These are phyloP conservation scores for Nothocercus julius DNA, from an alignment of 2,113 vertebrate genomes.

Conservation along the genomic window DNA sequence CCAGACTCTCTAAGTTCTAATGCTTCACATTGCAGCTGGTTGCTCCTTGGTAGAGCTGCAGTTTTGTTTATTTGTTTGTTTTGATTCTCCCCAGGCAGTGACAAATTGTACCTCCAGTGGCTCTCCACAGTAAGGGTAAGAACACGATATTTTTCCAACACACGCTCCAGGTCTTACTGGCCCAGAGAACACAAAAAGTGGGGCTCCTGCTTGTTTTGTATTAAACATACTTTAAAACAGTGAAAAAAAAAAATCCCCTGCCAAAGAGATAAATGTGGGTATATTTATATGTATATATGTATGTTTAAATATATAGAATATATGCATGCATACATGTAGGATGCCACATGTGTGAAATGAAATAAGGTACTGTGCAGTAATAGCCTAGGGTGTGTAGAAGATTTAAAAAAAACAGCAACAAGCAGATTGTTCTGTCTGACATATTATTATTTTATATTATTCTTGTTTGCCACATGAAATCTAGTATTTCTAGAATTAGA, in stretches of 20 bases:
- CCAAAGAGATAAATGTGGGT: neutral
- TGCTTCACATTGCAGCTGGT: neutral
- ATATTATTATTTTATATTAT: neutral
- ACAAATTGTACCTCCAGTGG: conserved; percentile 97
- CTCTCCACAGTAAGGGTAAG: conserved; percentile 96
- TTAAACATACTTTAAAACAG: neutral
- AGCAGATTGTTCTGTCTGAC: neutral
- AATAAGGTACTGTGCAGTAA: neutral
- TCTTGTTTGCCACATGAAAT: neutral
- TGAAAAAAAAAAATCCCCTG: neutral
- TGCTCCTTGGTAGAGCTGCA: neutral
- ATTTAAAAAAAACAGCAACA: neutral
- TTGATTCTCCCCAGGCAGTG: conserved; percentile 83
- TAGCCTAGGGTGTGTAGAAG: neutral
- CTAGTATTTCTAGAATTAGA: neutral
- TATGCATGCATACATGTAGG: neutral
- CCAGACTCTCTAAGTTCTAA: neutral
- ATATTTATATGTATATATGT: too few relatives aligned
- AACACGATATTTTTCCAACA: neutral
- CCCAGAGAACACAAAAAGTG: neutral
- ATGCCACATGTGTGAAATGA: neutral
- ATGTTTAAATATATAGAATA: neutral
- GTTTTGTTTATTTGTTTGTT: conserved; percentile 8
- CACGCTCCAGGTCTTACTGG: neutral
- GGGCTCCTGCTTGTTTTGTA: too few relatives aligned